These are phyloP conservation scores for Lacanobia oleracea DNA, from an alignment of 2,888 invertebrate genomes.

Conservation along the genomic window DNA sequence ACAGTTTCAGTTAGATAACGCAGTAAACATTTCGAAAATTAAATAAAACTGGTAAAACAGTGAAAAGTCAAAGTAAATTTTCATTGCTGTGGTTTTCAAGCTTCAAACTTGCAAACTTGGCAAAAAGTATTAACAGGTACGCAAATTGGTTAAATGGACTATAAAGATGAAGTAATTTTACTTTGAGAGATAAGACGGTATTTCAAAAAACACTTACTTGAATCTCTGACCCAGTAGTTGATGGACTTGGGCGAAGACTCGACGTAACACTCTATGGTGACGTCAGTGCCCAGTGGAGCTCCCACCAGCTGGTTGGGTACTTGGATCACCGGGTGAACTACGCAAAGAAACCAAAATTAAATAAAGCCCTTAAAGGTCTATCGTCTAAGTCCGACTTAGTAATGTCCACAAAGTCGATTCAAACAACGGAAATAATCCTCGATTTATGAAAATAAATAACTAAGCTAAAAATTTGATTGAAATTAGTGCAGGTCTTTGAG, in stretches of 20 bases:
- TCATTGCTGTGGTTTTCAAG: constrained; percentile 47
- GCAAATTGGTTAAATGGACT: constrained; percentile 32
- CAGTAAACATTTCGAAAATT: constrained; percentile 59
- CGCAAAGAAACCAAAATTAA: constrained; percentile 37
- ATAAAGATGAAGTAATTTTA: constrained; percentile 41
- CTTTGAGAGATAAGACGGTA: constrained; percentile 3
- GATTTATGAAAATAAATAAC: too few relatives aligned
- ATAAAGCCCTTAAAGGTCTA: too few relatives aligned
- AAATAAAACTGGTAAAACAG: constrained; percentile 55
- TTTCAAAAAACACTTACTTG: constrained; percentile 91
- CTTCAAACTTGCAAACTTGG: constrained; percentile 50
- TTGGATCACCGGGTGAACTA: constrained; percentile 97
- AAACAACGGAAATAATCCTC: too few relatives aligned
- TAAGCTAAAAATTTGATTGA: too few relatives aligned
- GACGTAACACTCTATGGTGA: constrained; percentile 96
- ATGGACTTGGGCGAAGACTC: constrained; percentile 97
- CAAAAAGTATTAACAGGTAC: constrained; percentile 55
- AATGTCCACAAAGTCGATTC: too few relatives aligned
- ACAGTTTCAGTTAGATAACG: constrained; percentile 52
- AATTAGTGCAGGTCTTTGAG: too few relatives aligned
- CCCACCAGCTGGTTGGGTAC: constrained; percentile 98
- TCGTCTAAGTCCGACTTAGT: too few relatives aligned
- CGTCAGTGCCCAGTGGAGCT: constrained; percentile 96
- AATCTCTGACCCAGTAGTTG: constrained; percentile 97
- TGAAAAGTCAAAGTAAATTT: constrained; percentile 59